These are phyloP conservation scores for Macquaria ambigua DNA, from an alignment of 2,113 vertebrate genomes.

Conservation along the genomic window DNA sequence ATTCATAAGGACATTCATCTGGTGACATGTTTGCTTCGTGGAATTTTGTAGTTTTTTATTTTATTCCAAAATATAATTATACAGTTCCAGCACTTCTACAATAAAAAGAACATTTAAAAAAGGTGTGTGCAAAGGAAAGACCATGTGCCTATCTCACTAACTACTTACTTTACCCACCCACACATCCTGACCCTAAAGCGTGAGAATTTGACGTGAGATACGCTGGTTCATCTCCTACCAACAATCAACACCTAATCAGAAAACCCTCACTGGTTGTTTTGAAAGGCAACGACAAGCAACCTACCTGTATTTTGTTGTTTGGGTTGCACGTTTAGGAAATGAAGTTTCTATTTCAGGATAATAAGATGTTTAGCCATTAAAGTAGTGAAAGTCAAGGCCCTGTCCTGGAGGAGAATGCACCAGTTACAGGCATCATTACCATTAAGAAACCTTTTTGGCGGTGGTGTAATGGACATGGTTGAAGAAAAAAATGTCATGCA, in stretches of 20 bases:
- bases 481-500: not conserved
- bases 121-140: not conserved
- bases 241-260: not conserved
- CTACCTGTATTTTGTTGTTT: not conserved
- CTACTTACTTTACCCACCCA: not conserved
- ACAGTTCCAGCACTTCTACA: not conserved
- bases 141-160: too few species aligned
- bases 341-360: too few species aligned
- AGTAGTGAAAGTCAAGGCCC: not conserved
- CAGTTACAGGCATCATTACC: not conserved
- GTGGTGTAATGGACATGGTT: not conserved
- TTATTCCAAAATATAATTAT: not conserved
- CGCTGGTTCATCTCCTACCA: not conserved
- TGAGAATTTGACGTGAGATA: not conserved
- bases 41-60: not conserved
- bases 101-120: not conserved
- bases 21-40: not conserved
- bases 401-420: not conserved
- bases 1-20: not conserved
- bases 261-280: not conserved
- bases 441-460: not conserved
- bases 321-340: not conserved
- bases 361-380: not conserved
- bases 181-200: too few species aligned
- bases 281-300: not conserved